Conservation (phyloP, 2,888 invertebrate genomes). For the Nebria salina region DNA sequence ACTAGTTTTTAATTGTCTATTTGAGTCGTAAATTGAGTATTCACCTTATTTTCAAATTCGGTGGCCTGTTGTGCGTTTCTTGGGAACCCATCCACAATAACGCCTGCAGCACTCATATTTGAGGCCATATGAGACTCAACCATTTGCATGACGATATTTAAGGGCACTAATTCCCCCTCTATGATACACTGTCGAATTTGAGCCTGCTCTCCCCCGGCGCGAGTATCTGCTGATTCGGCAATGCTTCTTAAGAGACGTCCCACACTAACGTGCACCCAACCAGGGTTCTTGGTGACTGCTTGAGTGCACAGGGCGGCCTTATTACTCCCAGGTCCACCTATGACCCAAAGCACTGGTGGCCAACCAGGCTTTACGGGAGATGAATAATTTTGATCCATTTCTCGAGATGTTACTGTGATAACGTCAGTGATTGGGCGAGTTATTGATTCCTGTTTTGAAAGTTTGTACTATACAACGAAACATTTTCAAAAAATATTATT, state of each 20-base stretch:
- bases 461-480: not conserved
- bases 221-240: conserved; percentile 61
- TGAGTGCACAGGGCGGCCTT: conserved; percentile 82
- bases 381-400: conserved; percentile 51
- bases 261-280: conserved; percentile 82
- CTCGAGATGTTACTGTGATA: conserved; percentile 57
- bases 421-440: conserved; percentile 58
- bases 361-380: conserved; percentile 59
- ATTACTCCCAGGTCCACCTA: conserved; percentile 92
- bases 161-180: conserved; percentile 83
- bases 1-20: too few species aligned
- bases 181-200: conserved; percentile 74
- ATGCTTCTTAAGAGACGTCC: conserved; percentile 81
- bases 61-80: conserved; percentile 88
- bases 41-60: conserved; percentile 88
- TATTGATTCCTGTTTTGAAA: conserved; percentile 8
- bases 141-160: conserved; percentile 80
- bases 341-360: conserved; percentile 64
- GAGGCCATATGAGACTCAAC: conserved; percentile 74
- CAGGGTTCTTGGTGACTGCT: conserved; percentile 73
- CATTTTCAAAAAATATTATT: not conserved
- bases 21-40: too few species aligned
- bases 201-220: not conserved
- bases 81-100: conserved; percentile 95
- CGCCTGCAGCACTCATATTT: conserved; percentile 74